Conservation (phyloP, 2,113 vertebrate species). For the Perca schrenkii region DNA sequence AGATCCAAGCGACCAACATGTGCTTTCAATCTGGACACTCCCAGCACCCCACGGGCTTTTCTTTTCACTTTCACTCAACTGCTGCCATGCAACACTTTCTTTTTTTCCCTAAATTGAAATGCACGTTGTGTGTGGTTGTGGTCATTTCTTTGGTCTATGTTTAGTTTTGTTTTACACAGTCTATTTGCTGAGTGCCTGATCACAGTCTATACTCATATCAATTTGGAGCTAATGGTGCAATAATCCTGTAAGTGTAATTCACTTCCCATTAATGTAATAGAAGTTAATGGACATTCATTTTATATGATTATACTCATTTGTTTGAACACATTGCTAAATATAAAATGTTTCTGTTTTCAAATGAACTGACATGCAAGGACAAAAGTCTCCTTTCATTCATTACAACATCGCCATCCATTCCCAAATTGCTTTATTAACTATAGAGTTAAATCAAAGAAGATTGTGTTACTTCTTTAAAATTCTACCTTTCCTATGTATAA, state of each 20-base stretch:
- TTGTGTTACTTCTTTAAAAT: neutral
- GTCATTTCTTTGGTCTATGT: conserved; percentile 24
- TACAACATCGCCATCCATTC: neutral
- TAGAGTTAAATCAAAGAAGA: neutral
- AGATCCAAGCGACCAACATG: conserved; percentile 62
- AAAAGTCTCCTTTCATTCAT: neutral
- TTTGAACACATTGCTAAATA: conserved; percentile 4
- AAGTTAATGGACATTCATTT: conserved; percentile 17
- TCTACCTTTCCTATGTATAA: neutral
- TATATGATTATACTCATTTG: conserved; percentile 23
- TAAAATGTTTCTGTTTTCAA: conserved; percentile 7
- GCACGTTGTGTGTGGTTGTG: conserved; percentile 20
- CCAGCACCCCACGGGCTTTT: conserved; percentile 50
- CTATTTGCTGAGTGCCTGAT: conserved; percentile 16
- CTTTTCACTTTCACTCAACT: conserved; percentile 48
- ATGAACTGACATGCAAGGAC: conserved; percentile 12
- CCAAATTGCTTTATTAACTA: conserved; percentile 1
- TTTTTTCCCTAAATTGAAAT: neutral
- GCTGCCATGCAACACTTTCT: conserved; percentile 42
- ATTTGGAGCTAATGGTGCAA: conserved; percentile 34
- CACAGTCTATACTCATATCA: conserved; percentile 30
- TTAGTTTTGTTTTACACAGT: conserved; percentile 18
- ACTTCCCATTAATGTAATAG: conserved; percentile 21
- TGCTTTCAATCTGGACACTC: conserved; percentile 78
- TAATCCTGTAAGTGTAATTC: conserved; percentile 23